Percentiles rank a stretch among this genome's conserved stretches.
Evolutionary conservation across 2,113 vertebrate species (phyloP).

Genomic region (Bos taurus): ARS-UCD2.0 NC_037328.1:59290501-59291000

Average conservation of each 20-base stretch:
- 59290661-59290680: constrained; percentile 17
- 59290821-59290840: constrained; percentile 16
- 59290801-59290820: background rate
- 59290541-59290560: constrained; percentile 5
- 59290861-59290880: background rate
- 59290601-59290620: background rate
- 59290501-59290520: background rate
- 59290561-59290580: background rate
- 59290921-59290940: background rate
- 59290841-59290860: background rate
- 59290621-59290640: background rate
- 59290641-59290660: background rate
- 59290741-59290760: constrained; percentile 12
- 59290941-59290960: background rate
- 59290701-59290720: background rate
- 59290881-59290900: background rate
- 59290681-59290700: background rate
- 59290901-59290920: background rate
- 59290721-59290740: background rate
- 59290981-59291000: background rate
- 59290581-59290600: background rate
- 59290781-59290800: background rate
- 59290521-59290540: background rate
- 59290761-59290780: background rate
- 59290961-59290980: background rate